A percentile compares a stretch with the other conserved stretches of the same genome.
Evolutionary conservation across 2,888 invertebrate species (phyloP).

Genomic region (Eupeodes latifasciatus): DNA sequence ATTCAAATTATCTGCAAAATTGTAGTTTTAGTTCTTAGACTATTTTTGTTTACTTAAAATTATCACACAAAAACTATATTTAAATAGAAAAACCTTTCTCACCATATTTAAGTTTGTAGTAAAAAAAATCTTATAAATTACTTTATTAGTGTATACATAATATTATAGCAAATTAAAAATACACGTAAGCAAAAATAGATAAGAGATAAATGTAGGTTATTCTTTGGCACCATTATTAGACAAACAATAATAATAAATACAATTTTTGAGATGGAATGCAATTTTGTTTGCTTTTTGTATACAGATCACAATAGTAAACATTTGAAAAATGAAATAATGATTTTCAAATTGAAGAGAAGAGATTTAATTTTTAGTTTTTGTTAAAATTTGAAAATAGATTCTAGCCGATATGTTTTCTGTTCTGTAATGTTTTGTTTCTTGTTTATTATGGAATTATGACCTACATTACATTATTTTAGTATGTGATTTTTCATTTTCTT

Average conservation of each 20-base stretch:
- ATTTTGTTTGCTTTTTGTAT: constrained; percentile 9
- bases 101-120: constrained; percentile 5
- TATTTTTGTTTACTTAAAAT: constrained; percentile 24
- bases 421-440: constrained; percentile 18
- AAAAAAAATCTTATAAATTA: constrained; percentile 53
- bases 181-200: constrained; percentile 23
- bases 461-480: not conserved
- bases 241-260: constrained; percentile 21
- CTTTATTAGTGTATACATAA: constrained; percentile 4
- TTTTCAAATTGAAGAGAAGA: constrained; percentile 34
- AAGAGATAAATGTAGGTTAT: constrained; percentile 39
- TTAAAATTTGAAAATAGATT: constrained; percentile 36
- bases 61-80: constrained; percentile 29
- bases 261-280: constrained; percentile 32
- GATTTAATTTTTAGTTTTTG: constrained; percentile 7
- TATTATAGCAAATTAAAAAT: constrained; percentile 25
- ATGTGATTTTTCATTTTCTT: constrained; percentile 33
- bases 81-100: constrained; percentile 9
- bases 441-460: not conserved
- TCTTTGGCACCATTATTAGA: constrained; percentile 70
- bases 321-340: not conserved
- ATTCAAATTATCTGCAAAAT: not conserved
- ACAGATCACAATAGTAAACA: constrained; percentile 34
- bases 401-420: constrained; percentile 66
- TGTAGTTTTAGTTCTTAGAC: not conserved